Base-by-base conservation (phyloP, 2,113 vertebrate genomes). In the Calyptommatus sinebrachiatus region DNA sequence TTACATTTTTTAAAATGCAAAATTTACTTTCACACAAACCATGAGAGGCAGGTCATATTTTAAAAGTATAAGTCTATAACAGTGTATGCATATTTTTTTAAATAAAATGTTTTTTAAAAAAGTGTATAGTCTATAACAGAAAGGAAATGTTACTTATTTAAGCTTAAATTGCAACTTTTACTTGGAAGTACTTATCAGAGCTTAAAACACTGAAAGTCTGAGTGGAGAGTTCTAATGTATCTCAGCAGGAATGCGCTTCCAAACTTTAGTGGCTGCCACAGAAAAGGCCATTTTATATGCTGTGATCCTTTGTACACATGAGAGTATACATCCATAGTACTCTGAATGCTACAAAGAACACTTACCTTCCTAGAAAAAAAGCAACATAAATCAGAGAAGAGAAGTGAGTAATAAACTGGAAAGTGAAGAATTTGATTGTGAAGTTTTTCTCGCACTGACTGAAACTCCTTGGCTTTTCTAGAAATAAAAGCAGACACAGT, bases 381-480 rank as follows among this genome's bases (percentile, higher is more conserved):
- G 98, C 98, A 0, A 97, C 88, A 77, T 99, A 99, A 90, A 99
- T 94, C 48, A 99, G 95, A 0, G 98, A 99, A 1, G 97, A 99
- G 91, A 99, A 99, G 83, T 98, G 91, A 0, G 96, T 95, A 63
- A 99, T 97, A 93, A 99, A 98, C 90, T 99, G 98, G 92, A 99
- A 97, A 20, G 93, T 97, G 94, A 99, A 98, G 93, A 98, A 95
- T 94, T 97, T 98, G 71, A 97, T n/a, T 0, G 96, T 97, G 88
- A 98, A 98, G 92, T 81, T 97, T 75, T 94, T 96, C 92, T 99
- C 97, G 0, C 76, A 89, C 77, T 97, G 95, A 0, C 94, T 94
- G 46, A 88, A 91, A 1, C 96, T 97, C 84, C 97, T 95, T 8
- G 94, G 94, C 67, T 95, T 90, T 92, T 99, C 98, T 99, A 84